Evolutionary conservation across 53 echinoderm and acorn worm species (phyloP).

Genomic region (Luidia sarsii): DNA sequence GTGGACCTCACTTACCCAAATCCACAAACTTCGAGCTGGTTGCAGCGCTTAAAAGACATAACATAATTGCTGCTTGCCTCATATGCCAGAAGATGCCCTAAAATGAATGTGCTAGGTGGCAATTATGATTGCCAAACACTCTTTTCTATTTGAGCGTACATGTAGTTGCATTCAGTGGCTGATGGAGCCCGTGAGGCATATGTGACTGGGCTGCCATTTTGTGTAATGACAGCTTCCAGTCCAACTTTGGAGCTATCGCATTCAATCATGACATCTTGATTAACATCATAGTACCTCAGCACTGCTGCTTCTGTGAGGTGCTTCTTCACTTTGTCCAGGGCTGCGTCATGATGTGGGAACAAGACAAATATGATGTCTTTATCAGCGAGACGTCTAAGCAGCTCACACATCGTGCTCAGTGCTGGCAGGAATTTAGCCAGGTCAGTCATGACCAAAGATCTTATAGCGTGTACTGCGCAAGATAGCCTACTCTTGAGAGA

Average conservation of each 20-base stretch:
- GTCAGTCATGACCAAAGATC: constrained; percentile 55
- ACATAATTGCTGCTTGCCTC: too few species aligned
- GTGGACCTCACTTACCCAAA: too few species aligned
- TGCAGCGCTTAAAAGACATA: too few species aligned
- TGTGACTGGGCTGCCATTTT: constrained; percentile 58
- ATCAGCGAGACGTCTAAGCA: constrained; percentile 49
- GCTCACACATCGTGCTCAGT: constrained; percentile 45
- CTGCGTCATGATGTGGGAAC: constrained; percentile 27
- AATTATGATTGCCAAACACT: constrained; percentile 57
- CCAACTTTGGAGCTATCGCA: constrained; percentile 68
- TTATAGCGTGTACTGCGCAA: too few species aligned
- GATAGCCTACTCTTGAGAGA: too few species aligned
- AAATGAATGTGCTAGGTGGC: constrained; percentile 51
- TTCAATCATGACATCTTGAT: constrained; percentile 61
- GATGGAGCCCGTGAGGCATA: constrained; percentile 52
- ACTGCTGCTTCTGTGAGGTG: constrained; percentile 35
- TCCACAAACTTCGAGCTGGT: too few species aligned
- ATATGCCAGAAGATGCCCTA: too few species aligned
- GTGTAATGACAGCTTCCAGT: constrained; percentile 55
- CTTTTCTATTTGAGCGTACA: constrained; percentile 71
- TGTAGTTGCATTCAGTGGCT: constrained; percentile 37
- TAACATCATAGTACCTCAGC: constrained; percentile 53
- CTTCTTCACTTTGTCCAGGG: constrained; percentile 39
- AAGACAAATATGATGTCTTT: constrained; percentile 40
- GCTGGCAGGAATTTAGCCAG: constrained; percentile 64